Base-by-base conservation (phyloP, 2,113 vertebrate species). In the Chionodraco myersi region DNA sequence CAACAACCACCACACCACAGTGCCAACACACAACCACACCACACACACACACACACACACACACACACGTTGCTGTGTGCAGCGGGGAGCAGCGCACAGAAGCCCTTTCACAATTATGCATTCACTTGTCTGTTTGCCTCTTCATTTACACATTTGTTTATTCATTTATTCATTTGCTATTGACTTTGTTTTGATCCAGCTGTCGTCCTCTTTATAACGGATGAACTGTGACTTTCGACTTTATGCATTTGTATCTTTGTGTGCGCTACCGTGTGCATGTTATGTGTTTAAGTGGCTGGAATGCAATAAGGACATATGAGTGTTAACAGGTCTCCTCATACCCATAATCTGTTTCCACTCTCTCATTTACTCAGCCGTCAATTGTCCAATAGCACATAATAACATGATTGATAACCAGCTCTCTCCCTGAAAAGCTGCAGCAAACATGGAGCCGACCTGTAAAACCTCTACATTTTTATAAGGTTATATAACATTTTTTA, bases 131-230 rank as follows among this genome's bases (percentile, higher is more conserved):
- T 80, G 73, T 74, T 84, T 66, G 77, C 73, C 74, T 72, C 75
- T 83, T 92, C 86, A 88, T 91, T 90, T 88, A 59, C 85, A 84
- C 89, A 83, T 84, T 82, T 89, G 79, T 83, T 87, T 89, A 89
- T 93, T 91, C 80, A 90, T 92, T 82, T 89, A 82, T 89, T 85
- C 77, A 21, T 84, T 87, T 69, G 73, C 77, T 67, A 77, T 88
- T 60, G 61, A 83, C 85, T 87, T 78, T 58, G 30, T 81, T 86
- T 90, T 82, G 75, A 84, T 91, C 85, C 89, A 89, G 88, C 88
- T 86, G 87, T 84, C 86, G 44, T 82, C 66, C 64, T 58, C 72
- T 66, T 62, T 53, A 8, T 21, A 59, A 75, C 65, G 69, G 63
- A 72, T 45, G 54, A 85, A 67, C 45, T 72, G 72, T 71, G 74